Evolutionary conservation across 2,113 vertebrate species (phyloP), one percentile per base, ranked within the genome.

Genomic region (Platanista minor): DNA sequence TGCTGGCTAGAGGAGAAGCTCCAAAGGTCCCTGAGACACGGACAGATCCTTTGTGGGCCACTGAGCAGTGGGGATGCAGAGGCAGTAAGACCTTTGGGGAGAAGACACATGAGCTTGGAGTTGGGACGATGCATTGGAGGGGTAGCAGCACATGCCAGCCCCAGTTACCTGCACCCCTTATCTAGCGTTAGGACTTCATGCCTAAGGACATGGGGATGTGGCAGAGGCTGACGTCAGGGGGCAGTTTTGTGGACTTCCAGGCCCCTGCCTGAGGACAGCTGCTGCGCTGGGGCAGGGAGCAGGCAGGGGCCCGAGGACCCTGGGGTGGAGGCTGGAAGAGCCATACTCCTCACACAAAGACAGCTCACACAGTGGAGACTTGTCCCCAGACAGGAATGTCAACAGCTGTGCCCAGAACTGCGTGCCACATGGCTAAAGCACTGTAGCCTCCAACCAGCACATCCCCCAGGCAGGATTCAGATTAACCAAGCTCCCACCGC

Each of bases 351-450:
- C 49, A 96, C 74, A 84, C 87, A 85, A 94, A 87, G 95, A n/a
- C 75, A 61, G 91, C 82, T 61, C 41, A 71, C 62, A 62, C 0
- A 1, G 43, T 4, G 2, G 75, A 83, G 52, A 81, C 20, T 61
- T 7, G n/a, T 90, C 88, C 84, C 71, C 64, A 95, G 94, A 95
- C 36, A 88, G 92, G 94, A 95, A 96, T 80, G 74, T 54, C 64
- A 69, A 92, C 90, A 91, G 87, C 87, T 85, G 90, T 75, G 87
- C 49, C 61, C 84, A 81, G 67, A 86, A 80, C 2, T 4, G 23
- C 12, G 8, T 69, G 49, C 77, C 88, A 31, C 29, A 33, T 4
- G 20, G 64, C 69, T 15, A 75, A 49, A 87, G 46, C 36, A 29
- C 61, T 29, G 10, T 29, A 39, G 72, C 57, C 57, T 80, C 59